phyloP scores from a whole-genome alignment of 2,888 invertebrate species.

The Ornithoptera priamus region DNA sequence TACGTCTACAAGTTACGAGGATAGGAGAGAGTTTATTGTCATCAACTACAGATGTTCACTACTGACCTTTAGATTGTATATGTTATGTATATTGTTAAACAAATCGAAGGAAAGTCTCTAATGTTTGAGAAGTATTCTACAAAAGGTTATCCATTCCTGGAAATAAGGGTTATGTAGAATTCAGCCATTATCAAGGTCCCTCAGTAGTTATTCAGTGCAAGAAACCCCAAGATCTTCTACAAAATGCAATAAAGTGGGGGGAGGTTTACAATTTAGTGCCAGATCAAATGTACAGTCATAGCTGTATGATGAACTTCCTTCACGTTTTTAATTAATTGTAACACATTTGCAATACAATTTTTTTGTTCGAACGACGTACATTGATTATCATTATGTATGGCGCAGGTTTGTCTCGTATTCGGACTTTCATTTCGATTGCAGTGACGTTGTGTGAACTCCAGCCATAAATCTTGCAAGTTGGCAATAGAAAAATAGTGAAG shows the following conservation, averaged over 20 bases:
- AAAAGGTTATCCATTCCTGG: too few relatives aligned
- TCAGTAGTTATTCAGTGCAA: too few relatives aligned
- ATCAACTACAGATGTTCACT: slow-evolving; percentile 7
- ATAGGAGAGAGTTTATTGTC: slow-evolving; percentile 23
- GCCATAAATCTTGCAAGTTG: slow-evolving; percentile 7
- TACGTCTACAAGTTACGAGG: slow-evolving; percentile 19
- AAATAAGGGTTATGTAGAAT: too few relatives aligned
- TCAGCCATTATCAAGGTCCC: too few relatives aligned
- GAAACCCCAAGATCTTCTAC: too few relatives aligned
- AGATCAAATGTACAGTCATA: too few relatives aligned
- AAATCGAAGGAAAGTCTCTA: background rate
- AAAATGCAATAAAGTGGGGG: too few relatives aligned
- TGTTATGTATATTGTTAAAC: background rate
- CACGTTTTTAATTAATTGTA: too few relatives aligned
- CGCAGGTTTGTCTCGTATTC: background rate
- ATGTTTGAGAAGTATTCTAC: too few relatives aligned
- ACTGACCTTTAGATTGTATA: background rate
- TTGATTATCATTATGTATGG: background rate
- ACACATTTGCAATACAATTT: background rate
- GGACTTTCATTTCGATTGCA: slow-evolving; percentile 2
- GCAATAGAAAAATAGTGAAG: slow-evolving; percentile 21
- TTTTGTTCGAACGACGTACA: background rate
- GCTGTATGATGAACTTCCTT: too few relatives aligned
- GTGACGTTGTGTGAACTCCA: background rate
- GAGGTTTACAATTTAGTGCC: too few relatives aligned